Evolutionary conservation across 2,113 vertebrate genomes (phyloP).

Genomic region (Prochilodus magdalenae): DNA sequence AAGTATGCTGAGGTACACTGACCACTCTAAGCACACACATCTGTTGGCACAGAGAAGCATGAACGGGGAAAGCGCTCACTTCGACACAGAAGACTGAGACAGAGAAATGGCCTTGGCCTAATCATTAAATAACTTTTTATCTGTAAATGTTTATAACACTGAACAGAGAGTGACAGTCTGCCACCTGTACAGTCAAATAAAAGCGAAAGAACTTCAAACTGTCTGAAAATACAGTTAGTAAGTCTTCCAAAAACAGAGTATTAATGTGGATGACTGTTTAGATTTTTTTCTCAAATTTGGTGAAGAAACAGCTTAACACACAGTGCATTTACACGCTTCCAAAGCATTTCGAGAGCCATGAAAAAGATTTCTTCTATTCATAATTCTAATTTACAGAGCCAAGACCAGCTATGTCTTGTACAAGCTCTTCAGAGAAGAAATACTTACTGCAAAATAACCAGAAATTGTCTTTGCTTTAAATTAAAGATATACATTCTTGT

Average conservation of each 20-base stretch:
- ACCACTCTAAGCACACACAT: neutral
- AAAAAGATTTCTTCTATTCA: neutral
- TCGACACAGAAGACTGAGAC: no score
- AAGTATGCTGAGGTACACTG: slow-evolving; percentile 4
- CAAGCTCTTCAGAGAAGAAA: slow-evolving; percentile 55
- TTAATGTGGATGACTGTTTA: slow-evolving; percentile 6
- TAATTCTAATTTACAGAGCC: neutral
- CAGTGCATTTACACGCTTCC: neutral
- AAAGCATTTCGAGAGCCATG: neutral
- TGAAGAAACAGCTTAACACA: slow-evolving; percentile 11
- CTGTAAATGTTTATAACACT: no score
- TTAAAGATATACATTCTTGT: neutral
- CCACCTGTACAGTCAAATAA: neutral
- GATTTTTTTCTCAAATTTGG: neutral
- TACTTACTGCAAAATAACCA: neutral
- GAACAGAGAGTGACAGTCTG: neutral
- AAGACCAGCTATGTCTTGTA: neutral
- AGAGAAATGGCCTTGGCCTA: no score
- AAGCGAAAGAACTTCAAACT: neutral
- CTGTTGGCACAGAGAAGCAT: neutral
- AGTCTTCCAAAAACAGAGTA: neutral
- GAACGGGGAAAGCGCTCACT: neutral
- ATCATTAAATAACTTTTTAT: neutral
- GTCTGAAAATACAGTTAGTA: neutral
- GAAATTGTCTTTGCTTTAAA: neutral